Percentiles rank a stretch among this genome's conserved stretches.
Conservation (phyloP, 2,797 vertebrate genomes). For the Iguana delicatissima region DNA sequence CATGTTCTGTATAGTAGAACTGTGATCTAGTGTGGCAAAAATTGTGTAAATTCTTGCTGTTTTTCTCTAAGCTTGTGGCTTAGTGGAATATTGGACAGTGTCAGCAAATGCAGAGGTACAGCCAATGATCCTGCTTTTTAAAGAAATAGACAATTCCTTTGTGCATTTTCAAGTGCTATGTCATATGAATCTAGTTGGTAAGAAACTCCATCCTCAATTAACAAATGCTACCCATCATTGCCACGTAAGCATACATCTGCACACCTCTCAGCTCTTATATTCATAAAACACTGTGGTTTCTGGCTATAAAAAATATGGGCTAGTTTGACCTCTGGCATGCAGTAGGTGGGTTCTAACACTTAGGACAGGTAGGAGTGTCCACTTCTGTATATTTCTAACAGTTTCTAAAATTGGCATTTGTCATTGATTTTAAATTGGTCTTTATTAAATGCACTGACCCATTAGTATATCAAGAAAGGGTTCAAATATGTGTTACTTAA, state of each 20-base stretch:
- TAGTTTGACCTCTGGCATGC: constrained; percentile 42
- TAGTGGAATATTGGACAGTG: constrained; percentile 49
- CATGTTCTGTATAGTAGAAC: constrained; percentile 34
- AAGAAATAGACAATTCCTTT: constrained; percentile 57
- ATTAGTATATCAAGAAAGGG: no score
- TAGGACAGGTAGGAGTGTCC: neutral
- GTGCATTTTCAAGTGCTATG: constrained; percentile 66
- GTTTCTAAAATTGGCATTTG: neutral
- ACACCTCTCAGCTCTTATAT: constrained; percentile 58
- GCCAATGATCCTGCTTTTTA: constrained; percentile 57
- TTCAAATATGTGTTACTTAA: neutral
- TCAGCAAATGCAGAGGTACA: constrained; percentile 58
- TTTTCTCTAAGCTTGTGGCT: constrained; percentile 60
- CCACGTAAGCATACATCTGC: constrained; percentile 65
- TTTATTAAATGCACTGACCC: neutral
- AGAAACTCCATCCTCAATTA: constrained; percentile 63
- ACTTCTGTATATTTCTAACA: neutral
- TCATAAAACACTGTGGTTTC: constrained; percentile 53
- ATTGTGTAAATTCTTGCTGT: constrained; percentile 29
- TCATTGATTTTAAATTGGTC: constrained; percentile 5
- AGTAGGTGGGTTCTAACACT: neutral
- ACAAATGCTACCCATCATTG: constrained; percentile 62
- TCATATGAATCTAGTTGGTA: constrained; percentile 62
- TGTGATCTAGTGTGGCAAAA: constrained; percentile 47
- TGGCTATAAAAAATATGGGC: constrained; percentile 27